Conservation (phyloP, 2,797 vertebrate genomes). For the Sebastes goodei region DNA sequence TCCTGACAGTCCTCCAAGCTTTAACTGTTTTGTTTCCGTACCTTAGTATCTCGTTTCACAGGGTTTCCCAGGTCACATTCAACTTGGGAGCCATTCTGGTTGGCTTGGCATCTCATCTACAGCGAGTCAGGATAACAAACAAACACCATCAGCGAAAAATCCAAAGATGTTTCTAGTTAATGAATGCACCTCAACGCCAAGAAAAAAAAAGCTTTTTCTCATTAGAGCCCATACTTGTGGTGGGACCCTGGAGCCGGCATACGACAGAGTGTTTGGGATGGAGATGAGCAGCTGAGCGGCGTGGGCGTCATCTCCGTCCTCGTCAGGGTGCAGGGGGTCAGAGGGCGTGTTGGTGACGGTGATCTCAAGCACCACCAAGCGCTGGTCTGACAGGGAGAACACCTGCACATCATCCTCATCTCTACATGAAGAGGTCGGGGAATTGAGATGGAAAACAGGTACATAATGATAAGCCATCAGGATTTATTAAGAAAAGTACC, state of each 20-base stretch:
- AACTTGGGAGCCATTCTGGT: slow-evolving; percentile 87
- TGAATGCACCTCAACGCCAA: background rate
- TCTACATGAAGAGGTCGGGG: slow-evolving; percentile 31
- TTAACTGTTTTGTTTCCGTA: slow-evolving; percentile 20
- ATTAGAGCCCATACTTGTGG: slow-evolving; percentile 54
- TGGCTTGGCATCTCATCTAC: slow-evolving; percentile 88
- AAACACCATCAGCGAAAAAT: background rate
- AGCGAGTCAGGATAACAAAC: slow-evolving; percentile 15
- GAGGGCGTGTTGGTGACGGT: slow-evolving; percentile 89
- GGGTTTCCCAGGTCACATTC: slow-evolving; percentile 94
- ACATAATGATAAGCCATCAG: too few relatives aligned
- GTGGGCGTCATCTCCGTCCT: slow-evolving; percentile 93
- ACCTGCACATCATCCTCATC: slow-evolving; percentile 82
- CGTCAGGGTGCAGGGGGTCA: slow-evolving; percentile 78
- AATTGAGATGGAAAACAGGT: background rate
- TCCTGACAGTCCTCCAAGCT: background rate
- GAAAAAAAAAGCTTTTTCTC: background rate
- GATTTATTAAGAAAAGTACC: background rate
- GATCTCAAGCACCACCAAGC: slow-evolving; percentile 88
- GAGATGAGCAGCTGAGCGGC: slow-evolving; percentile 87
- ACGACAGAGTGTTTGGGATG: slow-evolving; percentile 86
- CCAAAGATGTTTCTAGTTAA: background rate
- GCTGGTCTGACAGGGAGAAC: slow-evolving; percentile 90
- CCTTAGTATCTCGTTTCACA: slow-evolving; percentile 85
- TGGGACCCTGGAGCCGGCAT: slow-evolving; percentile 83